A percentile compares a stretch with the other conserved stretches of the same genome.
Evolutionary conservation across 2,797 vertebrate species (phyloP).

Genomic region (Cynopterus sphinx): DNA sequence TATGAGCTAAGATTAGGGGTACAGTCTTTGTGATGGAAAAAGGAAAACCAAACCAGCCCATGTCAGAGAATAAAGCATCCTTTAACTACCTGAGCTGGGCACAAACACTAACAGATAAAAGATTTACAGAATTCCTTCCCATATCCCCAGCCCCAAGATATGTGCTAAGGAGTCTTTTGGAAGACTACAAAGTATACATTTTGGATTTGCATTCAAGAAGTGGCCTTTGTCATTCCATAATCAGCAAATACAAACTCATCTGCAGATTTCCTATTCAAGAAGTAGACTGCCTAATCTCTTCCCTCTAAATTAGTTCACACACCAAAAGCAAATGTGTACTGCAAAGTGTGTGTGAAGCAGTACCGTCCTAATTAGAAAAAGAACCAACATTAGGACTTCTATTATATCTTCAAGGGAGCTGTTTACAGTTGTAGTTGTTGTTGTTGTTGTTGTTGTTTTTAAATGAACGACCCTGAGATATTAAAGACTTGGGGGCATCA

Average conservation of each 20-base stretch:
- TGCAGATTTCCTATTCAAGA: not conserved
- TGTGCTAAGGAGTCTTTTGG: not conserved
- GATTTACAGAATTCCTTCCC: not conserved
- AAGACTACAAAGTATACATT: not conserved
- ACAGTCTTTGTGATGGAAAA: not conserved
- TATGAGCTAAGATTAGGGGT: not conserved
- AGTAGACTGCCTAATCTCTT: not conserved
- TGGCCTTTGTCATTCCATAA: not conserved
- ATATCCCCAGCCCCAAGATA: not conserved
- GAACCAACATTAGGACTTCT: not conserved
- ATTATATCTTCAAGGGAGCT: slow-evolving; percentile 35
- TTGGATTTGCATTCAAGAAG: not conserved
- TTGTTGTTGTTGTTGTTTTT: not conserved
- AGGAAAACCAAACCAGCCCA: not conserved
- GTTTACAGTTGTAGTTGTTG: not conserved
- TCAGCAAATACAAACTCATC: not conserved
- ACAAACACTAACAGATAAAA: not conserved
- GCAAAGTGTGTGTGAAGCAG: not conserved
- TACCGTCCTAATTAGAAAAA: not conserved
- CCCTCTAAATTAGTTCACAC: slow-evolving; percentile 40
- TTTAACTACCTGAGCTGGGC: not conserved
- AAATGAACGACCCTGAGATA: not conserved
- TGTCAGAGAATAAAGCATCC: not conserved
- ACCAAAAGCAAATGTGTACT: not conserved
- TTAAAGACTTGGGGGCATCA: not conserved